Base-by-base conservation (phyloP, 2,888 invertebrate genomes). In the Peribatodes rhomboidaria region DNA sequence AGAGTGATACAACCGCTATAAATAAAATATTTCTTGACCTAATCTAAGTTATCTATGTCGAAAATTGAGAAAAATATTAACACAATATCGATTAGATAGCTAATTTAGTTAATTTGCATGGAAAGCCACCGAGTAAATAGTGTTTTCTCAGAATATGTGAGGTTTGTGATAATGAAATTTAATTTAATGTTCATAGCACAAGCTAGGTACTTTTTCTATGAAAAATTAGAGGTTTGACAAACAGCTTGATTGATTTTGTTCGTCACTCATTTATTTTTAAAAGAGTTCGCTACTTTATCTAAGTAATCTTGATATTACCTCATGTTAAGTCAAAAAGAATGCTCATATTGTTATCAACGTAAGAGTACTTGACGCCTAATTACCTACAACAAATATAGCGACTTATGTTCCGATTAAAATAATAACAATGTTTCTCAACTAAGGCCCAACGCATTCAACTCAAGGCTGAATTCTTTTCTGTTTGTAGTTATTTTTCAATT, bases 401-500 rank as follows among this genome's bases (percentile, higher is more conserved):
- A 3, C 2, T 49, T 49, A 16, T 14, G 11, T 35, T n/a, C 35
- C 20, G 9, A 53, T 53, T 54, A 27, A 3, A 42, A 52, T 37
- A 44, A 39, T 44, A 50, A 11, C 4, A 31, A 10, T 41, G 22
- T 49, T 61, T 54, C 39, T 35, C 49, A 55, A 61, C 13, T 22
- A 18, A 35, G 37, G 37, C 35, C 35, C 13, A 52, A 59, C 55
- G 58, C 39, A 57, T 22, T 53, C 13, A 41, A 47, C n/a, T 37
- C 42, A 44, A 67, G 54, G 58, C 13, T 33, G 27, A 53, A 60
- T 35, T 31, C 18, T 55, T 52, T 60, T 37, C 41, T 37, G 39
- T 57, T 50, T 55, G 53, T 49, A 49, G 49, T 33, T 54, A 63
- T 64, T 58, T 47, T 59, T 56, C 41, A 61, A 62, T 68, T 65